Evolutionary conservation across 2,797 vertebrate genomes (phyloP).

Genomic region (Rhyacichthys aspro): DNA sequence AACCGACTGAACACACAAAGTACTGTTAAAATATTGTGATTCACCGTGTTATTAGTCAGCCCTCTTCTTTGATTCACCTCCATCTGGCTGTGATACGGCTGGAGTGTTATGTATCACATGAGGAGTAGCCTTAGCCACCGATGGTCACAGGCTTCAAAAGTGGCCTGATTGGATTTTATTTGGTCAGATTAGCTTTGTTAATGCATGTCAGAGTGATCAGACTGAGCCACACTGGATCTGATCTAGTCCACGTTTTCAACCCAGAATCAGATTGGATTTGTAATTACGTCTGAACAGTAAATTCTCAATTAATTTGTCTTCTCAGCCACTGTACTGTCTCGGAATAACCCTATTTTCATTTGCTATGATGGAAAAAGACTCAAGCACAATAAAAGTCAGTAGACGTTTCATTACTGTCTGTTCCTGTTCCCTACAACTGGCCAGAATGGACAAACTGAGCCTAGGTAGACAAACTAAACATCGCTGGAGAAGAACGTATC

Average conservation of each 20-base stretch:
- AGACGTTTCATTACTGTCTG: too few relatives aligned
- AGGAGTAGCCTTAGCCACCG: constrained; percentile 46
- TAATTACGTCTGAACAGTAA: not conserved
- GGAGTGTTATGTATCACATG: constrained; percentile 49
- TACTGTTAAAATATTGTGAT: constrained; percentile 54
- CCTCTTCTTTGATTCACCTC: constrained; percentile 68
- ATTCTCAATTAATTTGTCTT: too few relatives aligned
- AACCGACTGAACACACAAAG: constrained; percentile 10
- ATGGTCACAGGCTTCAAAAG: constrained; percentile 19
- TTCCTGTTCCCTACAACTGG: too few relatives aligned
- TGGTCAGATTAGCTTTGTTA: not conserved
- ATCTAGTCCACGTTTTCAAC: not conserved
- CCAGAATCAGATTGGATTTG: not conserved
- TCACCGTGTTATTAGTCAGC: constrained; percentile 71
- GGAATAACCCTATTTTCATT: too few relatives aligned
- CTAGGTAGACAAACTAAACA: too few relatives aligned
- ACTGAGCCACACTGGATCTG: not conserved
- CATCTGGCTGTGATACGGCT: constrained; percentile 63
- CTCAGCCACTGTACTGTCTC: too few relatives aligned
- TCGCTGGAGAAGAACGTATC: too few relatives aligned
- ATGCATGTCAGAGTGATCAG: not conserved
- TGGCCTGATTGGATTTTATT: not conserved
- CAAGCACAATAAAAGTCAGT: too few relatives aligned
- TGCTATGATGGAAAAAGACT: too few relatives aligned
- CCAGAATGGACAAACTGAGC: too few relatives aligned